Conservation (phyloP, 2,888 invertebrate species). For the Pristionchus exspectatus region DNA sequence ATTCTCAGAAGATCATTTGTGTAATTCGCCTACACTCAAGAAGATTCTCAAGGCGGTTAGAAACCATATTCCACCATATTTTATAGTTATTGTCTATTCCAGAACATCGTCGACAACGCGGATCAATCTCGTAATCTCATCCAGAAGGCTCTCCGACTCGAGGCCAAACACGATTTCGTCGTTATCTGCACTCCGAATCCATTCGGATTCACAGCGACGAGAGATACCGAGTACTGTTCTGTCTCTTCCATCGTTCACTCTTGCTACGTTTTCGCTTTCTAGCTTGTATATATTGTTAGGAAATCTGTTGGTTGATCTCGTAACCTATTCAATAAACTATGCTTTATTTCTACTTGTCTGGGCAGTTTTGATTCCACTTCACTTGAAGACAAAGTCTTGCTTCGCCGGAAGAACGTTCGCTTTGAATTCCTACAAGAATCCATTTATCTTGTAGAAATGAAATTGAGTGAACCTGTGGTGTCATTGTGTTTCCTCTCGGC, state of each 20-base stretch:
- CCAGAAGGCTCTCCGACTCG: slow-evolving; percentile 53
- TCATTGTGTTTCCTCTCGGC: slow-evolving; percentile 20
- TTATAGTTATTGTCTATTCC: neutral
- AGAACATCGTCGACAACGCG: slow-evolving; percentile 54
- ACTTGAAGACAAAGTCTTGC: neutral
- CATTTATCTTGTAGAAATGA: neutral
- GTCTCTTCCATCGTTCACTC: slow-evolving; percentile 53
- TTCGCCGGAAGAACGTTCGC: slow-evolving; percentile 4
- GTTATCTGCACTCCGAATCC: slow-evolving; percentile 55
- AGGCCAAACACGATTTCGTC: slow-evolving; percentile 39
- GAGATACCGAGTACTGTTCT: slow-evolving; percentile 54
- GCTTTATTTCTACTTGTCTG: neutral
- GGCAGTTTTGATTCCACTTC: neutral
- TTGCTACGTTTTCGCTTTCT: slow-evolving; percentile 54
- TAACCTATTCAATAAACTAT: slow-evolving; percentile 13
- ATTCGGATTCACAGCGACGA: slow-evolving; percentile 53
- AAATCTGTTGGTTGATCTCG: neutral
- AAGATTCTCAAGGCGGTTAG: slow-evolving; percentile 50
- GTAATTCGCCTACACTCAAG: slow-evolving; percentile 52
- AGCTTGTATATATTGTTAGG: neutral
- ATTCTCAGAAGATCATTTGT: slow-evolving; percentile 46
- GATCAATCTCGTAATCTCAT: slow-evolving; percentile 55
- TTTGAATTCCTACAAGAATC: neutral
- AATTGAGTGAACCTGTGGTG: neutral
- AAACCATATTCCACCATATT: neutral